These are phyloP conservation scores for Esox lucius DNA, from an alignment of 2,797 vertebrate genomes.

Conservation along the genomic window DNA sequence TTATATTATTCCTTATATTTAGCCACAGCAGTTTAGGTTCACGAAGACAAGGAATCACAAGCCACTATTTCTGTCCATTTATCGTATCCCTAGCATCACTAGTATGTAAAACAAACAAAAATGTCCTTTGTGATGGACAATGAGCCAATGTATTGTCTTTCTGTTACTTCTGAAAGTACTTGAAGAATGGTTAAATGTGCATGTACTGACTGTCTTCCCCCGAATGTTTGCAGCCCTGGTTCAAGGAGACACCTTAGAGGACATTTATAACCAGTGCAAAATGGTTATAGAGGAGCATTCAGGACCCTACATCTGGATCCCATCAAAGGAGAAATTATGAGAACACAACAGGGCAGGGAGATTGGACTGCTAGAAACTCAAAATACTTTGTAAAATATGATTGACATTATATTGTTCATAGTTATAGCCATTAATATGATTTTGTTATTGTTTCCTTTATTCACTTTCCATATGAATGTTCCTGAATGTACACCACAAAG, in stretches of 20 bases:
- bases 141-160: neutral
- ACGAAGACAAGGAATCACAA: too few species aligned
- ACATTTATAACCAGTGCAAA: constrained; percentile 98
- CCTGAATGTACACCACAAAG: constrained; percentile 95
- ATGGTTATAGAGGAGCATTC: constrained; percentile 98
- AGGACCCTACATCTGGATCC: constrained; percentile 98
- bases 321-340: constrained; percentile 99
- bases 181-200: neutral
- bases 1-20: too few species aligned
- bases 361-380: constrained; percentile 78
- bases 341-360: constrained; percentile 68
- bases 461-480: constrained; percentile 92
- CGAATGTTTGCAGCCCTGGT: constrained; percentile 85
- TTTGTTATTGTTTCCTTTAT: constrained; percentile 76
- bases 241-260: constrained; percentile 97
- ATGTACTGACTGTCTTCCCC: constrained; percentile 23
- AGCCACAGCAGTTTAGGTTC: too few species aligned
- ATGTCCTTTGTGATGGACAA: neutral
- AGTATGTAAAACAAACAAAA: neutral
- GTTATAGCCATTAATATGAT: constrained; percentile 71
- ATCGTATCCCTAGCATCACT: neutral
- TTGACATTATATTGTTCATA: constrained; percentile 65
- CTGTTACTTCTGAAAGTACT: neutral
- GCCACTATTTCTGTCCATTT: too few species aligned
- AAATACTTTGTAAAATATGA: constrained; percentile 84